Evolutionary conservation across 2,888 invertebrate genomes (phyloP).

Genomic region (Frankliniella intonsa): DNA sequence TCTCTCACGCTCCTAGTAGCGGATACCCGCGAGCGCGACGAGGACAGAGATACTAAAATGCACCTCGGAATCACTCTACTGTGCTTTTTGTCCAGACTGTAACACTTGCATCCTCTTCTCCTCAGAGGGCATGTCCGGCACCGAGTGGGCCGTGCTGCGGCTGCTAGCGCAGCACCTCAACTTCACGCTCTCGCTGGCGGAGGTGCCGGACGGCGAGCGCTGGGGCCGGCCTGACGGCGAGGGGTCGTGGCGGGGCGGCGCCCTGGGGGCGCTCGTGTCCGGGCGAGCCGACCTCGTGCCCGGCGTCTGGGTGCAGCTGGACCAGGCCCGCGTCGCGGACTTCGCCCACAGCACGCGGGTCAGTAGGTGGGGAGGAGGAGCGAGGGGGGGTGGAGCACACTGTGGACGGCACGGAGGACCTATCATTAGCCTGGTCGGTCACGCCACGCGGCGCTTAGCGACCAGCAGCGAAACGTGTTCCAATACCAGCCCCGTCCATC

Average conservation of each 20-base stretch:
- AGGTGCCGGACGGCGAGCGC: neutral
- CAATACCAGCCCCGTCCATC: no score
- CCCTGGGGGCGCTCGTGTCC: neutral
- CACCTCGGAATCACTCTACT: no score
- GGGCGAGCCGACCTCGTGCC: neutral
- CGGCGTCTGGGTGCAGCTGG: neutral
- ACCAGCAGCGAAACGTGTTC: no score
- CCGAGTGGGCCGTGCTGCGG: neutral
- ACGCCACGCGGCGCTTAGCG: no score
- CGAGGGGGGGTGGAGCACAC: no score
- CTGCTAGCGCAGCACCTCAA: neutral
- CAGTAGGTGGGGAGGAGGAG: neutral
- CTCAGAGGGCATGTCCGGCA: neutral
- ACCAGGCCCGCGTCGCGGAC: constrained; percentile 8
- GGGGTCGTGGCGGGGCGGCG: neutral
- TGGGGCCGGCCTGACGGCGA: neutral
- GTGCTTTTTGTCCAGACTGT: no score
- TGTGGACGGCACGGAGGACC: no score
- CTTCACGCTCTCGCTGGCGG: neutral
- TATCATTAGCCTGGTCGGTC: no score
- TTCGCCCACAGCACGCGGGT: neutral
- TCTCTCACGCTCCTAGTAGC: no score
- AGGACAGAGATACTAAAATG: no score
- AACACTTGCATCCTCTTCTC: neutral
- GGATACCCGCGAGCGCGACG: no score